Evolutionary conservation across 2,113 vertebrate species (phyloP).

Genomic region (Corvus cornix): DNA sequence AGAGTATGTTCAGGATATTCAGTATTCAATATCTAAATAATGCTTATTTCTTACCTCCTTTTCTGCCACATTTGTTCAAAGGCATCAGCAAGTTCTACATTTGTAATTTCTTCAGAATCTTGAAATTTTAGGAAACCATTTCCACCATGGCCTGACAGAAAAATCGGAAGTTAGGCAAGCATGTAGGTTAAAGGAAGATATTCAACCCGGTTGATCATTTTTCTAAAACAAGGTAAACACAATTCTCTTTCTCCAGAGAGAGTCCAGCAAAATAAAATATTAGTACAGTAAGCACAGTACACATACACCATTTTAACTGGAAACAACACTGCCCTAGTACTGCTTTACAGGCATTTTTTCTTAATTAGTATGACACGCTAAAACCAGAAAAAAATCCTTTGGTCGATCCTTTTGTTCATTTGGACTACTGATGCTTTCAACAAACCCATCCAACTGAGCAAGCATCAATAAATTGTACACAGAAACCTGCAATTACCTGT

Average conservation of each 20-base stretch:
- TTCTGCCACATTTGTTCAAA: slow-evolving; percentile 99
- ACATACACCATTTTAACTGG: not conserved
- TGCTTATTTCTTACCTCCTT: slow-evolving; percentile 80
- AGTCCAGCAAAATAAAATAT: not conserved
- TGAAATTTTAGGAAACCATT: slow-evolving; percentile 99
- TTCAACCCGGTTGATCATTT: fast-evolving
- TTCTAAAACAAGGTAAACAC: not conserved
- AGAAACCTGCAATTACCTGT: slow-evolving; percentile 79
- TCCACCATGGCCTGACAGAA: slow-evolving; percentile 88
- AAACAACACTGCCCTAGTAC: not conserved
- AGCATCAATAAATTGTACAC: not conserved
- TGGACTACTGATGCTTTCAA: not conserved
- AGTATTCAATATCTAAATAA: not conserved
- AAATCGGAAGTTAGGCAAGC: not conserved
- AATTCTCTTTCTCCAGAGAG: not conserved
- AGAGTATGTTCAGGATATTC: not conserved
- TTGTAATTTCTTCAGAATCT: slow-evolving; percentile 99
- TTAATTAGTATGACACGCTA: not conserved
- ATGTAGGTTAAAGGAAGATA: not conserved
- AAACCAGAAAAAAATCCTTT: not conserved
- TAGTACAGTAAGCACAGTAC: not conserved
- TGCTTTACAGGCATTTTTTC: not conserved
- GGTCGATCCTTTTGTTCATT: not conserved
- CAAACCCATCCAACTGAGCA: not conserved
- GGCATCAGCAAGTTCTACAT: slow-evolving; percentile 95